These are phyloP conservation scores for Strongylocentrotus purpuratus DNA, from an alignment of 35 echinoderm and acorn worm genomes.

Conservation along the genomic window DNA sequence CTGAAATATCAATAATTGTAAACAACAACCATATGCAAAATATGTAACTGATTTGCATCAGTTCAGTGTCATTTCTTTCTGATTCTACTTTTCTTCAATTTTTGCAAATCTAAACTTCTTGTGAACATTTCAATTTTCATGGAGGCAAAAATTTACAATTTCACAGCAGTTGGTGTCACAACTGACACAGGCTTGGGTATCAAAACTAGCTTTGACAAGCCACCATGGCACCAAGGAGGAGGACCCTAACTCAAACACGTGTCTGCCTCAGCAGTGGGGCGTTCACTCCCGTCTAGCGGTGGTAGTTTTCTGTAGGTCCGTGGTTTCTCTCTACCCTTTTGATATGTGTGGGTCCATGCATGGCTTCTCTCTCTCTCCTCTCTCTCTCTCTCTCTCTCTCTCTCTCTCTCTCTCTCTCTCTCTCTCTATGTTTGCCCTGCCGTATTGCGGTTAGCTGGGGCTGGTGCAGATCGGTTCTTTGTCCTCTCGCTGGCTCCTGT, in stretches of 20 bases:
- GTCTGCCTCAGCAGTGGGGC: not conserved
- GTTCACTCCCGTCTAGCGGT: not conserved
- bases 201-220: not conserved
- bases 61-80: too few species aligned
- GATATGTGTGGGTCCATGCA: too few species aligned
- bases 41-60: too few species aligned
- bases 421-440: not conserved
- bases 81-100: too few species aligned
- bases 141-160: too few species aligned
- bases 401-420: not conserved
- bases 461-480: not conserved
- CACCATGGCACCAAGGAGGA: not conserved
- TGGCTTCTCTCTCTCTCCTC: not conserved
- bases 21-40: too few species aligned
- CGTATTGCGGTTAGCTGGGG: not conserved
- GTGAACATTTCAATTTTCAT: too few species aligned
- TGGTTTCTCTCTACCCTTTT: not conserved
- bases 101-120: too few species aligned
- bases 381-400: not conserved
- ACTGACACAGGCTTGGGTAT: not conserved
- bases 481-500: not conserved
- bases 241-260: not conserved
- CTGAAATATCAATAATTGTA: too few species aligned
- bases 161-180: too few species aligned
- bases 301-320: not conserved